Base-by-base conservation (phyloP, 2,888 invertebrate species). In the Tenthredo notha region DNA sequence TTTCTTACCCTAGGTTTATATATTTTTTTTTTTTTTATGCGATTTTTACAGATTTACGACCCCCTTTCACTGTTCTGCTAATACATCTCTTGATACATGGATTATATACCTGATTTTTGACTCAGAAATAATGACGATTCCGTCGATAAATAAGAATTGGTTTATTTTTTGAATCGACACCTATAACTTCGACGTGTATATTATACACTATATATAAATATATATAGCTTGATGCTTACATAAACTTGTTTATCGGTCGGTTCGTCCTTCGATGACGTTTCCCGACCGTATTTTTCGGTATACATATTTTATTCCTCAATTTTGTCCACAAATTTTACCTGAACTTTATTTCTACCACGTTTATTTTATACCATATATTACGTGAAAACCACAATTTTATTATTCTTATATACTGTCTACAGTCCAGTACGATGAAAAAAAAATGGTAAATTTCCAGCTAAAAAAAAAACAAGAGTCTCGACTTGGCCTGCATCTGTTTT, bases 391-490 rank as follows among this genome's bases (percentile, higher is more conserved):
- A n/a, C 25, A 9, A 18, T 47, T 75, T 47, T 15, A 40, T 75
- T 75, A 21, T 47, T 75, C 12, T 47, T 6, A n/a, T 15, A 15
- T 75, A 21, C n/a, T 25, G n/a, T 47, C n/a, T 21, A 25, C 47
- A 75, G 21, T 43, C 15, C 67, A 29, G 67, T 67, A 12, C 29
- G 54, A 54, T 54, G 2, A 54, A 54, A 37, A 37, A 33, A 50
- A 50, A 50, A 18, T n/a, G n/a, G 25, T 67, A 67, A 7, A 86
- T 86, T 86, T 85, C 75, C 65, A 77, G 43, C 85, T 84, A 74
- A 40, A 43, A 29, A 40, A 43, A 29, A n/a, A 54, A 85, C 47
- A 77, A 61, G 54, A 77, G 72, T 40, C n/a, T 54, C 7, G n/a
- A 54, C n/a, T n/a, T n/a, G 6, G 54, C 7, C 29, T 47, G 70